Base-by-base conservation (phyloP, 2,113 vertebrate species). In the Xiphophorus maculatus region DNA sequence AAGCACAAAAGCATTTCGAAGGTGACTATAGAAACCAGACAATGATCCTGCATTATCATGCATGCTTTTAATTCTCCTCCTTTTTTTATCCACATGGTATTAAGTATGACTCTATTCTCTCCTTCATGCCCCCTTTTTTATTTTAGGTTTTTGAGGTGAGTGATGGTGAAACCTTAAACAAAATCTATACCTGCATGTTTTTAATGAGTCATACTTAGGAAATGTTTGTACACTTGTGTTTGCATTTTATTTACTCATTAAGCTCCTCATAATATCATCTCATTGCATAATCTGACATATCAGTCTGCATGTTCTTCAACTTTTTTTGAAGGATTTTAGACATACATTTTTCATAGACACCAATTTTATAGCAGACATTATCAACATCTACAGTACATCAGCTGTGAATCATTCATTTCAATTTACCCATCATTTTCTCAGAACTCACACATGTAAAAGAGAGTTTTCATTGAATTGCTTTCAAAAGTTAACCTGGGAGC, bases 81-180 rank as follows among this genome's bases (percentile, higher is more conserved):
- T 65, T 4, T 70, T 65, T 70, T 78, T 61, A 74, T 84, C 88
- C 84, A 78, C 6, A 65, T 87, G 73, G 74, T 79, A 73, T 82
- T 88, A 90, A 92, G 90, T 83, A 87, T 93, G 88, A 86, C 86
- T 96, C 88, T 95, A 92, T 91, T 96, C 82, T 94, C 88, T 89
- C 88, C 94, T 84, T 91, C 95, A 96, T 93, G 97, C 97, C 94
- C 96, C 93, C 95, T 94, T 78, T 94, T 95, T 95, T 96, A 94
- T 96, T 95, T 95, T 95, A 98, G 97, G 97, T 98, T 80, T 98
- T 96, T 0, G 97, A 99, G 97, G 97, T 99, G 95, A 99, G 97
- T 95, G 62, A 48, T 74, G 81, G 82, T 80, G 75, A 69, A 51
- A 63, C 29, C 70, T 25, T 79, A 85, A 80, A n/a, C 69, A 71